Base-by-base conservation (phyloP, 2,888 invertebrate species). In the Galerucella calmariensis region DNA sequence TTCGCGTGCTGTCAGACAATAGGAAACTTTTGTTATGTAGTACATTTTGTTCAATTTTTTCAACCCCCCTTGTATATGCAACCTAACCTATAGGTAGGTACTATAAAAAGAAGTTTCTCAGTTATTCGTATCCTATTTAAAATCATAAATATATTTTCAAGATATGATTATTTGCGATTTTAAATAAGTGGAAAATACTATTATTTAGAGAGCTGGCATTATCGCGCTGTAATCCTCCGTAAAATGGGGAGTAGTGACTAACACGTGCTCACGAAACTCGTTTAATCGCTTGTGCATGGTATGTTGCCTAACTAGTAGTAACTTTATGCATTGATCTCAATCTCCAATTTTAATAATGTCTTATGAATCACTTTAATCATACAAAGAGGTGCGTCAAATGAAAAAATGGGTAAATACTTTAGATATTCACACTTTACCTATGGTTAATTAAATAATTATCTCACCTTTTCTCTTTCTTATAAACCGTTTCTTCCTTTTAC, bases 401-500 rank as follows among this genome's bases (percentile, higher is more conserved):
- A 12, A 48, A 46, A 46, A 48, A 48, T 2, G 6, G 48, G 48
- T 48, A 10, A 61, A 61, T 2, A 61, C 11, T 58, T 58, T 65
- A 27, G 46, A 35, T 6, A 35, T 35, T 35, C 35, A 41, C 9
- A 41, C 8, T 35, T 35, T 35, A 35, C 35, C 35, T 9, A 41
- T 9, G 35, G 35, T 41, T 41, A 8, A 53, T 20, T 46, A 62
- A 69, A 62, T 4, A 12, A 20, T 56, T 10, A 53, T 53, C 72
- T 82, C 78, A 83, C 83, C 84, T 80, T 79, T 81, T 67, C 75
- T 72, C 67, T 78, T 80, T 71, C 77, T 79, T 24, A 81, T 76
- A 69, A 78, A 81, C 74, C 80, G 78, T 75, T 77, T 80, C 56
- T 80, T 78, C n/a, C 75, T 75, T 73, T 73, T 78, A 58, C 76